Base-by-base conservation (phyloP, 1,140 invertebrate species). In the Aphaenogaster rudis region DNA sequence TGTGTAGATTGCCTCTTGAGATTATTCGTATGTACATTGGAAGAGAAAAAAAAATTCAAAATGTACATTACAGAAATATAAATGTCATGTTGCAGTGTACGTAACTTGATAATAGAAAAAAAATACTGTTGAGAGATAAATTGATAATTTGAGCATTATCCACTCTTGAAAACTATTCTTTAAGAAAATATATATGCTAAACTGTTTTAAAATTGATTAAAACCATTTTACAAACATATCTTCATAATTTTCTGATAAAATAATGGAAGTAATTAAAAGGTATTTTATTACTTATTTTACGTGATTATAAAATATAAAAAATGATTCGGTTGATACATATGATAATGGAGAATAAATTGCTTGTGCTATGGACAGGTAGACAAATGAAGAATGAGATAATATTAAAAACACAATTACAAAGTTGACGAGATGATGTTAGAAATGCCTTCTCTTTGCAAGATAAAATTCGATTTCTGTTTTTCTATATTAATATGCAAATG, bases 361-460 rank as follows among this genome's bases (percentile, higher is more conserved):
- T 94, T 93, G 91, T 94, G 94, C 93, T 93, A 93, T 94, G 93
- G 93, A 94, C 93, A 93, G 93, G 91, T 93, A 93, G 91, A 86
- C 80, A 90, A 88, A 91, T 90, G 89, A 77, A 91, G 79, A 88
- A 81, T 57, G 74, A 91, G 84, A 91, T 42, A 92, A 87, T 82
- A 79, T 90, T 11, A 36, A 33, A 86, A 84, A 86, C 50, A 87
- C 39, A 57, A 57, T 45, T 66, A 63, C 11, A 48, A 86, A 84
- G 13, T 11, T 84, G 39, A 72, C 21, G 11, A 36, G 59, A 48
- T 33, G 17, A 39, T 67, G 3, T 28, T 21, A n/a, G 5, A 67
- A 80, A 52, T 17, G 8, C 6, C 17, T 50, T 48, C 13, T 66
- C 2, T 36, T 72, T n/a, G 5, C 45, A 81, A 17, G 9, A 71